Base-by-base conservation (phyloP, 2,888 invertebrate species). In the Scrobipalpa atriplicella region DNA sequence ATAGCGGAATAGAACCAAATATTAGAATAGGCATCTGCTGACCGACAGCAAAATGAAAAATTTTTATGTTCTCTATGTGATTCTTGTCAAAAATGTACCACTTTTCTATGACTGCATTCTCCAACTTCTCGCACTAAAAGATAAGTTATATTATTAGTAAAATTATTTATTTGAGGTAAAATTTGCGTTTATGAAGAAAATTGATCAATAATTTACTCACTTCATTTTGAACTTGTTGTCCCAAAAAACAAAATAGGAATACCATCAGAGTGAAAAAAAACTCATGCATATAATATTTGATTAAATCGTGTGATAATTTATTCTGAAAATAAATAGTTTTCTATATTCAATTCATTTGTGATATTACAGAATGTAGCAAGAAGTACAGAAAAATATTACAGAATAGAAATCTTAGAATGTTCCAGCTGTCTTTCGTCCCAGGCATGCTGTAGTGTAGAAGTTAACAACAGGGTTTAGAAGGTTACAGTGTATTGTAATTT, bases 21-120 rank as follows among this genome's bases (percentile, higher is more conserved):
- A 92, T 90, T 71, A 85, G 86, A 60, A 90, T 87, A 0, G 90
- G 89, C 89, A 92, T 92, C 2, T 83, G 72, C 68, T 89, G 87
- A 78, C 78, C 81, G 8, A 90, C 73, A 0, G 90, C 91, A 76
- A 86, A 83, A 67, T 83, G 80, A 75, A 91, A 90, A 36, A 92
- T 89, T 1, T 74, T 69, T 2, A 90, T 73, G 58, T 84, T 83
- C 0, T 70, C 77, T 69, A 79, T 84, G 66, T 92, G 89, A 2
- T 68, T 77, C 38, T 68, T 77, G 71, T 86, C 75, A 66, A 76
- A 92, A 13, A 86, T 84, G 62, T 89, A 90, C 91, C 91, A 92
- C 68, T 89, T 90, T 39, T 90, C 89, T 1, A 83, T 83, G 0
- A 90, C 84, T 0, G 83, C 84, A 0, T 60, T 68, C 68, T 89